phyloP scores from a whole-genome alignment of 1,140 invertebrate species.

The Drosophila bocki region DNA sequence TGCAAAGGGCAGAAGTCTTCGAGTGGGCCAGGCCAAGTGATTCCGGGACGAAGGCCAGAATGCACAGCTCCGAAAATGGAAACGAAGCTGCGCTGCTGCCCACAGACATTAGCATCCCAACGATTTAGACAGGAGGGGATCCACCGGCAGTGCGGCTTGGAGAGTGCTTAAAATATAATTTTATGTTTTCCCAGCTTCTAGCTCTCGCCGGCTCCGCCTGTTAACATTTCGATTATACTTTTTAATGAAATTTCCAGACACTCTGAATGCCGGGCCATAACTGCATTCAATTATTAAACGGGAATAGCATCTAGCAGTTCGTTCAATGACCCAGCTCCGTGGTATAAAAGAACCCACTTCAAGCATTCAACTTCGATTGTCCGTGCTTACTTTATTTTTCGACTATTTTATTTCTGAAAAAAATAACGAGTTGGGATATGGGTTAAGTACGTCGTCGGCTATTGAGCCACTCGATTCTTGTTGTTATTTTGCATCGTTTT shows the following conservation, averaged over 20 bases:
- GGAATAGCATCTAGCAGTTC: conserved; percentile 19
- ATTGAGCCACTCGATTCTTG: conserved; percentile 39
- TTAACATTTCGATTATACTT: conserved; percentile 79
- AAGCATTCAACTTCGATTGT: conserved; percentile 43
- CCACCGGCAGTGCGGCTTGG: conserved; percentile 15
- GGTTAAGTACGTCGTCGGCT: conserved; percentile 66
- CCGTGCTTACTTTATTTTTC: conserved; percentile 20
- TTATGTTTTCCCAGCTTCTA: conserved; percentile 32
- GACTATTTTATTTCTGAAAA: conserved; percentile 9
- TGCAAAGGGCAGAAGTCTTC: conserved; percentile 70
- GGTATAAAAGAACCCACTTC: conserved; percentile 22
- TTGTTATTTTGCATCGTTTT: conserved; percentile 33
- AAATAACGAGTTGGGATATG: conserved; percentile 30
- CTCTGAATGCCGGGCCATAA: conserved; percentile 65
- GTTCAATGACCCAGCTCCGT: conserved; percentile 43
- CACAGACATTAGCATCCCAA: conserved; percentile 69
- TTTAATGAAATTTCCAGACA: conserved; percentile 75
- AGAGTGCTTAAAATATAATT: conserved; percentile 63
- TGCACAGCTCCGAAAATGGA: conserved; percentile 27
- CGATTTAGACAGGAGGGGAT: conserved; percentile 48
- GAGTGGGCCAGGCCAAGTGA: conserved; percentile 51
- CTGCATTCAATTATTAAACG: conserved; percentile 80
- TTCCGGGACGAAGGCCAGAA: conserved; percentile 24
- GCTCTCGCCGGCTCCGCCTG: conserved; percentile 23
- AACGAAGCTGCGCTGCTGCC: conserved; percentile 26